Evolutionary conservation across 2,888 invertebrate genomes (phyloP), one percentile per base, ranked within the genome.

Genomic region (Philereme vetulata): DNA sequence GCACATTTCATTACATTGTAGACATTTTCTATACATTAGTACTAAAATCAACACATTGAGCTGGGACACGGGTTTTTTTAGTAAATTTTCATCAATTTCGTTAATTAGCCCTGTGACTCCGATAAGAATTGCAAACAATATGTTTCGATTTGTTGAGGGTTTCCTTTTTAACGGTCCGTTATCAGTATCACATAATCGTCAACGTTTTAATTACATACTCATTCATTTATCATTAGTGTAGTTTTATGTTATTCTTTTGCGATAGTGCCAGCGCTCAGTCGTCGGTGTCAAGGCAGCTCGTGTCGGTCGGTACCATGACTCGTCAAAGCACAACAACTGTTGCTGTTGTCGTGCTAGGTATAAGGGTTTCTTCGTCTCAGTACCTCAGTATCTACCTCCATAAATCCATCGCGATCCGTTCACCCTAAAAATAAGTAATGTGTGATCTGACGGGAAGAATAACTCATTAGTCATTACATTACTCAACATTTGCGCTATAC

Each of bases 181-280:
- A 78, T 77, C 77, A 70, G 57, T 57, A 64, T 71, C 64, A 68
- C 56, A 58, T 53, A 62, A 62, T 62, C 42, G 56, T 60, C 38
- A 50, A 55, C 45, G 72, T 76, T 76, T 76, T 75, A 71, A 72
- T 86, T 84, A n/a, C n/a, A n/a, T n/a, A 85, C 81, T 86, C 84
- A 86, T 80, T n/a, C 62, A 77, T 74, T 84, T 88, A 88, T 88
- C 88, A 80, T 77, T 72, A 59, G 67, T 67, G 64, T 68, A 64
- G 70, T 67, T 72, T 82, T 86, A 85, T 84, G 82, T 80, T 72
- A 76, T 73, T 77, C 75, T 74, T 81, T 72, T 66, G 66, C 67
- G 78, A 78, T 80, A 81, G 67, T 63, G 65, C 63, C 58, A 65
- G 62, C 74, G 70, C 64, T 72, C 69, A 71, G 77, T 75, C 59